phyloP scores from a whole-genome alignment of 2,797 vertebrate genomes.

The Neopelma chrysocephalum region DNA sequence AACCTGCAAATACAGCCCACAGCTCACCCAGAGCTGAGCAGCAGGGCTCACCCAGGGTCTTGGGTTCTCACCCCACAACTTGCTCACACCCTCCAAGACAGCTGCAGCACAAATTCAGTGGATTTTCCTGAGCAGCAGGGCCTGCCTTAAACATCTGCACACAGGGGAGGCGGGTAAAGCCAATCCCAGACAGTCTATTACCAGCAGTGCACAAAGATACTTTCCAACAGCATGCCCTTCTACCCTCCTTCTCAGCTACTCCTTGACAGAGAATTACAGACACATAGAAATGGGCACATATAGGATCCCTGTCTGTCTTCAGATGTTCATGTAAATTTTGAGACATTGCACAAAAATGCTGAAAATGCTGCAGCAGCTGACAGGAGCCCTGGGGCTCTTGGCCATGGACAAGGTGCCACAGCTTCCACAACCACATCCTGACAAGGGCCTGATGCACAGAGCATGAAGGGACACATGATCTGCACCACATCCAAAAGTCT shows the following conservation, averaged over 20 bases:
- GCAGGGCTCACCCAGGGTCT: background rate
- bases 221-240: background rate
- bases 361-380: background rate
- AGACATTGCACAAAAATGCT: background rate
- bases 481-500: background rate
- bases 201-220: background rate
- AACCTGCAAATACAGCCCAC: background rate
- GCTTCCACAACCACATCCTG: background rate
- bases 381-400: background rate
- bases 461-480: accelerated
- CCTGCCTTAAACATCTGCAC: background rate
- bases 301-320: background rate
- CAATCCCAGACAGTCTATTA: background rate
- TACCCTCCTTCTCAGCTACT: background rate
- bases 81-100: accelerated
- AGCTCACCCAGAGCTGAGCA: accelerated
- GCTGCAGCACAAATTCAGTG: background rate
- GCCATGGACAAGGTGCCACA: background rate
- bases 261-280: background rate
- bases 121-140: background rate
- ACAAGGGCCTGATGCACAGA: background rate
- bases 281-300: background rate
- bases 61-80: background rate
- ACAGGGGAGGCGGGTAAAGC: accelerated
- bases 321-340: background rate